Evolutionary conservation across 2,113 vertebrate genomes (phyloP).

Genomic region (Bothrops jararaca): DNA sequence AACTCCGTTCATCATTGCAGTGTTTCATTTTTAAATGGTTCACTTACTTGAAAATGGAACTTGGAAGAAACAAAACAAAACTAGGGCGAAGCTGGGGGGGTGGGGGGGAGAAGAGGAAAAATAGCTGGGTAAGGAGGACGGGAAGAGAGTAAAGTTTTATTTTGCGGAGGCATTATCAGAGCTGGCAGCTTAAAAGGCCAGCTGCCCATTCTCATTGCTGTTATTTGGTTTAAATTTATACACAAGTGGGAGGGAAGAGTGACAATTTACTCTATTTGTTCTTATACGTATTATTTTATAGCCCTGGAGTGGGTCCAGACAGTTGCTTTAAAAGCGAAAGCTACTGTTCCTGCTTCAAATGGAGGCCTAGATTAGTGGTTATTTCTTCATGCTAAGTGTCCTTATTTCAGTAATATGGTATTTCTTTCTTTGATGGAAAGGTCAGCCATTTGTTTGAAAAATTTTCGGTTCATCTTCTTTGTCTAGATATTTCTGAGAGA

Average conservation of each 20-base stretch:
- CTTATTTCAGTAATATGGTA: slow-evolving; percentile 5
- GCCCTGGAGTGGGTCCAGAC: slow-evolving; percentile 51
- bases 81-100: background rate
- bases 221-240: slow-evolving; percentile 68
- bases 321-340: slow-evolving; percentile 43
- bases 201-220: slow-evolving; percentile 62
- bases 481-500: slow-evolving; percentile 20
- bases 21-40: slow-evolving; percentile 52
- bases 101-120: background rate
- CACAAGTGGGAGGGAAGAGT: slow-evolving; percentile 54
- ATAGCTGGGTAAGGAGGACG: slow-evolving; percentile 26
- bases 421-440: slow-evolving; percentile 38
- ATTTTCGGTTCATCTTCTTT: slow-evolving; percentile 17
- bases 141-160: slow-evolving; percentile 53
- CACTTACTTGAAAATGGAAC: slow-evolving; percentile 46
- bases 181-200: slow-evolving; percentile 58
- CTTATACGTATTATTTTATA: slow-evolving; percentile 54
- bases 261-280: slow-evolving; percentile 57
- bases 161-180: slow-evolving; percentile 43
- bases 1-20: slow-evolving; percentile 15
- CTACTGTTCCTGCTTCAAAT: slow-evolving; percentile 12
- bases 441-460: background rate
- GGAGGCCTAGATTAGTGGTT: background rate
- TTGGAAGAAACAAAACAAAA: slow-evolving; percentile 57
- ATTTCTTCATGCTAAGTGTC: slow-evolving; percentile 4